phyloP scores from a whole-genome alignment of 2,888 invertebrate genomes.

The Agriotes lineatus region DNA sequence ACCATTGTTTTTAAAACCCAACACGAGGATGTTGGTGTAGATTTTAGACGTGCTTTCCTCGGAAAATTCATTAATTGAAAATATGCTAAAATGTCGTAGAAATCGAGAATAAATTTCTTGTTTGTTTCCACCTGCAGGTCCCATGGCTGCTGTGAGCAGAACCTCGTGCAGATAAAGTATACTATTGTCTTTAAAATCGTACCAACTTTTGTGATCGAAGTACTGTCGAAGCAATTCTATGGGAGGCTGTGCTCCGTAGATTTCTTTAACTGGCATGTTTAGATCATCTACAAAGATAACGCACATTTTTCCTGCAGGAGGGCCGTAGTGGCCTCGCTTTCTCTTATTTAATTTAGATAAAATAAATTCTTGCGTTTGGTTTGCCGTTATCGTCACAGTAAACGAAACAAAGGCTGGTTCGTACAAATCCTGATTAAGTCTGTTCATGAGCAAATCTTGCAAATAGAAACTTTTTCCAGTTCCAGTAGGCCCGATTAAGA shows the following conservation, averaged over 20 bases:
- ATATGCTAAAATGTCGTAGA: slow-evolving; percentile 88
- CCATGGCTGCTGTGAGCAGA: slow-evolving; percentile 88
- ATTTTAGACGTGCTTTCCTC: slow-evolving; percentile 90
- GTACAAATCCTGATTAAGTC: slow-evolving; percentile 76
- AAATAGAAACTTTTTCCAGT: slow-evolving; percentile 89
- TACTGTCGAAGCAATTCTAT: slow-evolving; percentile 85
- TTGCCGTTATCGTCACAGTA: slow-evolving; percentile 85
- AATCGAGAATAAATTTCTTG: slow-evolving; percentile 89
- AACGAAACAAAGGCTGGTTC: slow-evolving; percentile 85
- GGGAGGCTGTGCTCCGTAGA: slow-evolving; percentile 87
- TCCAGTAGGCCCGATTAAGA: slow-evolving; percentile 86
- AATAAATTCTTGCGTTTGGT: slow-evolving; percentile 84
- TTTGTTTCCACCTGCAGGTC: slow-evolving; percentile 89
- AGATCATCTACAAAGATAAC: slow-evolving; percentile 90
- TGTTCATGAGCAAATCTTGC: slow-evolving; percentile 78
- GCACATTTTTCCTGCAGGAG: slow-evolving; percentile 77
- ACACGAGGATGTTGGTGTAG: slow-evolving; percentile 82
- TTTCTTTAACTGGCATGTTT: slow-evolving; percentile 88
- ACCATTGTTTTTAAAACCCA: slow-evolving; percentile 82
- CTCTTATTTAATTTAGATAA: slow-evolving; percentile 78
- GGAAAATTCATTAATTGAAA: slow-evolving; percentile 88
- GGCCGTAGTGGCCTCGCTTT: slow-evolving; percentile 81
- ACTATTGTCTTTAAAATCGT: slow-evolving; percentile 86
- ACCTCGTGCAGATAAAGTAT: slow-evolving; percentile 82
- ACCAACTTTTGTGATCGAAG: slow-evolving; percentile 90